These are phyloP conservation scores for Leguminivora glycinivorella DNA, from an alignment of 1,140 invertebrate genomes.

Conservation along the genomic window DNA sequence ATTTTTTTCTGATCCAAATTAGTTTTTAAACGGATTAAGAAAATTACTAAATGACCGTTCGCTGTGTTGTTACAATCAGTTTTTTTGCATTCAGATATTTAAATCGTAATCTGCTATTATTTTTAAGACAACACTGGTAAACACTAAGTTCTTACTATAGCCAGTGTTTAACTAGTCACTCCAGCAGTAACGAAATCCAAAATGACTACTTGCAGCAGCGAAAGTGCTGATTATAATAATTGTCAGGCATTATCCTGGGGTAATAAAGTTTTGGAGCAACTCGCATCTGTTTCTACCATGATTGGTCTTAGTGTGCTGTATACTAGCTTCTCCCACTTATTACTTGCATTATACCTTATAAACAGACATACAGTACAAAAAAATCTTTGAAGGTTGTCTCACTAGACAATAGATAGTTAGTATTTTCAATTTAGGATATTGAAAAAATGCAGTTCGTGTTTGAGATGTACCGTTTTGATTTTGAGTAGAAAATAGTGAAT, in stretches of 20 bases:
- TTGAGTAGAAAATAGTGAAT: background rate
- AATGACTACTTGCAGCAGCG: background rate
- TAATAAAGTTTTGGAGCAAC: background rate
- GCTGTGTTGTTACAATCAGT: too few relatives aligned
- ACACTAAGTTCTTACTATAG: background rate
- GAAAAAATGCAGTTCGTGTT: too few relatives aligned
- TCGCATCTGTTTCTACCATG: background rate
- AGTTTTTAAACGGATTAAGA: too few relatives aligned
- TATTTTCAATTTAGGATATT: too few relatives aligned
- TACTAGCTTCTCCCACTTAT: background rate
- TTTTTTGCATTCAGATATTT: too few relatives aligned
- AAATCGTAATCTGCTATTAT: too few relatives aligned
- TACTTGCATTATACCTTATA: background rate
- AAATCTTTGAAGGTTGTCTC: too few relatives aligned
- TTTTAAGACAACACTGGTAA: background rate
- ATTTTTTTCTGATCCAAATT: too few relatives aligned
- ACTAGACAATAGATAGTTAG: too few relatives aligned
- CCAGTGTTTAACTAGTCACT: background rate
- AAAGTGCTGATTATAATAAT: constrained; percentile 6
- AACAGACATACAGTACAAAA: too few relatives aligned
- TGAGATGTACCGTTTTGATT: too few relatives aligned
- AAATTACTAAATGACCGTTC: too few relatives aligned
- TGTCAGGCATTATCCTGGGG: background rate
- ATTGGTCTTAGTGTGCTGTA: background rate
- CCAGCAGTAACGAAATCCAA: background rate